These are phyloP conservation scores for Drosophila borealis DNA, from an alignment of 2,888 invertebrate species.

Conservation along the genomic window DNA sequence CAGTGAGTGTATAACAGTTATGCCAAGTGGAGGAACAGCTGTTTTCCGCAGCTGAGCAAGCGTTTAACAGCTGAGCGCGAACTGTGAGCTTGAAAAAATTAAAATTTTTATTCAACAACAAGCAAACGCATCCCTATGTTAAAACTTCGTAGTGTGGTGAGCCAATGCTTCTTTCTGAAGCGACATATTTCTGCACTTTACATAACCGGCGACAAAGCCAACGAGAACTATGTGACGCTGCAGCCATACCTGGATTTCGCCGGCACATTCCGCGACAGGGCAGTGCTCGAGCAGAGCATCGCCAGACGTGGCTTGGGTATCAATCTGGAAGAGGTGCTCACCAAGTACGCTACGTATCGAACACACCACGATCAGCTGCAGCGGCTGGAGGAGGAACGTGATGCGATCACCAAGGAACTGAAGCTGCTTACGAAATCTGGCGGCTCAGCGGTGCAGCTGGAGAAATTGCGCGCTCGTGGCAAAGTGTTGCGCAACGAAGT, in stretches of 20 bases:
- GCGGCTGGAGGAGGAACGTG: constrained; percentile 86
- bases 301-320: constrained; percentile 86
- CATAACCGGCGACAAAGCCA: constrained; percentile 89
- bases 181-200: constrained; percentile 83
- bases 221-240: constrained; percentile 88
- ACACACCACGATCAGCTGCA: constrained; percentile 86
- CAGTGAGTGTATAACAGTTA: neutral
- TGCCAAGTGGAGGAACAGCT: constrained; percentile 15
- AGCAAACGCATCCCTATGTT: constrained; percentile 45
- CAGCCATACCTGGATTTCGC: constrained; percentile 89
- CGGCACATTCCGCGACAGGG: constrained; percentile 86
- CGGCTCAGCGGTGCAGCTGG: constrained; percentile 70
- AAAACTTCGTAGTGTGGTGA: constrained; percentile 25
- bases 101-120: neutral
- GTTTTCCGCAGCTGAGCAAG: constrained; percentile 8
- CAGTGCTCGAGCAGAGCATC: constrained; percentile 86
- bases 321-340: constrained; percentile 86
- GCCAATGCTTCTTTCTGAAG: constrained; percentile 36
- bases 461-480: constrained; percentile 87
- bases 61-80: constrained; percentile 9
- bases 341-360: constrained; percentile 88
- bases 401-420: constrained; percentile 86
- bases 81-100: neutral
- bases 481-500: constrained; percentile 87
- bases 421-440: constrained; percentile 84